These are phyloP conservation scores for Tachycineta bicolor DNA, from an alignment of 2,113 vertebrate species.

Conservation along the genomic window DNA sequence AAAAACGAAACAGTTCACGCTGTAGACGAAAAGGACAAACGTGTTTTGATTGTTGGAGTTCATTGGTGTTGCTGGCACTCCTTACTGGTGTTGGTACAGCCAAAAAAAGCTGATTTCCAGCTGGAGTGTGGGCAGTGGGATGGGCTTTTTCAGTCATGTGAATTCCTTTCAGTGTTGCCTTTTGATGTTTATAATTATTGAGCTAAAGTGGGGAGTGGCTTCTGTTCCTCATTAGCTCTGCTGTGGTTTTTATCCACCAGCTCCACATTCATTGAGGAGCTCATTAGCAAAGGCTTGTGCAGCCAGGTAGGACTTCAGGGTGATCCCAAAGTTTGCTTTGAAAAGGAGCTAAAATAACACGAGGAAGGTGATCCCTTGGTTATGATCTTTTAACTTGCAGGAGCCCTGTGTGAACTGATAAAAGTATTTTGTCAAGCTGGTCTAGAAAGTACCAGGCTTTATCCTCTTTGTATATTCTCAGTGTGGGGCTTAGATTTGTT, in stretches of 20 bases:
- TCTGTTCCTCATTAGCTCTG: slow-evolving; percentile 2
- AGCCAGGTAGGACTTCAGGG: background rate
- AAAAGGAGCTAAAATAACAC: background rate
- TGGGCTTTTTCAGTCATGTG: background rate
- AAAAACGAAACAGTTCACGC: background rate
- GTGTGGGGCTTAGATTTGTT: background rate
- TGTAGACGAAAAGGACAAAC: background rate
- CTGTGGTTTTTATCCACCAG: background rate
- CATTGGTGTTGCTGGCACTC: background rate
- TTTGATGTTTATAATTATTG: background rate
- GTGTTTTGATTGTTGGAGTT: background rate
- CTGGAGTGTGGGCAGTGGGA: background rate
- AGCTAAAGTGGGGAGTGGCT: background rate
- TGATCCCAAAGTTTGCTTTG: background rate
- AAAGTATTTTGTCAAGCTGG: background rate
- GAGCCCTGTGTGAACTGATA: background rate
- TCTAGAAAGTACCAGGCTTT: background rate
- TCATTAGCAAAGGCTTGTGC: background rate
- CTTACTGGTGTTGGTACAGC: background rate
- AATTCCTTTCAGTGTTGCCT: background rate
- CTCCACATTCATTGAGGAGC: background rate
- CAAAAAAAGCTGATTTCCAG: background rate
- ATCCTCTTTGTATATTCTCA: background rate
- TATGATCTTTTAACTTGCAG: background rate
- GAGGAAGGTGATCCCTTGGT: background rate